Base-by-base conservation (phyloP, 2,888 invertebrate genomes). In the Leucophenga montana region DNA sequence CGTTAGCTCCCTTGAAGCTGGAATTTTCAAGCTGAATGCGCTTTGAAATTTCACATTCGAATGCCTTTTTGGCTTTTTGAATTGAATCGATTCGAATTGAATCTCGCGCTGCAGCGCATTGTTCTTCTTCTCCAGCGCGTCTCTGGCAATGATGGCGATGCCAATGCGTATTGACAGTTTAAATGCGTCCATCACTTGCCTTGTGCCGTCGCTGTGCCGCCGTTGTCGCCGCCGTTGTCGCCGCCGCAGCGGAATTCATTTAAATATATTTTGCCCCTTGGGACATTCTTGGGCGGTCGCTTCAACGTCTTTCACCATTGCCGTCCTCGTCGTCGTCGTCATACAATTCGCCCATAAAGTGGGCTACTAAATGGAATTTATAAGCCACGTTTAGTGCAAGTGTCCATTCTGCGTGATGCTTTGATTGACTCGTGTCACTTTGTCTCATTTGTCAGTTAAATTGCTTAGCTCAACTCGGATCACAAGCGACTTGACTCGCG, bases 371-470 rank as follows among this genome's bases (percentile, higher is more conserved):
- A 71, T 75, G 74, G 79, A 83, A 79, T 79, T 84, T 80, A 80
- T 82, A 77, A 78, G 80, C 77, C 72, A 72, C 59, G 59, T 70
- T 74, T 76, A 31, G n/a, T n/a, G 61, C 18, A 56, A 56, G 56
- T 44, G 44, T 22, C 27, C 56, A 22, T 53, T 18, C 66, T 50
- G 70, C 64, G 76, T 76, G 79, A 73, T 75, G 75, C 82, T 78
- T 83, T 86, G 86, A 86, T 86, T 87, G 86, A 86, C 86, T 87
- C 78, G 85, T 86, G 86, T 86, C 86, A 86, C 79, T 87, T 85
- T 86, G 86, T 85, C 87, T 85, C 85, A 86, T 86, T 86, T 87
- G 87, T 86, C 86, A 86, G 81, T 76, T 75, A 73, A 77, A 77
- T 75, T 77, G 68, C 66, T 54, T 14, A 13, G 46, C 62, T 16